Conservation (phyloP, 2,797 vertebrate species). For the Epinephelus malabaricus region DNA sequence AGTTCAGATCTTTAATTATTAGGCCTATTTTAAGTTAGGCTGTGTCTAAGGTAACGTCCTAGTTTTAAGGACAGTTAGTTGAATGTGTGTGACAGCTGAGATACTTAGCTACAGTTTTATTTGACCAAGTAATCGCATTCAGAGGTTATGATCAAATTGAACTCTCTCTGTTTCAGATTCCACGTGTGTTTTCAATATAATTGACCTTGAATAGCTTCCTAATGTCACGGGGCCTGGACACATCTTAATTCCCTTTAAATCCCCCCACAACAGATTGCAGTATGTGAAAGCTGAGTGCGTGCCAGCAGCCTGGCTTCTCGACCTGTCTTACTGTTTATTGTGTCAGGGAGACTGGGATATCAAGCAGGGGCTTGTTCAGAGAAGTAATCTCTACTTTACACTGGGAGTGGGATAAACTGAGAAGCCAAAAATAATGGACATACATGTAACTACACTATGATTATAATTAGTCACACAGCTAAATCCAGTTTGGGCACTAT, state of each 20-base stretch:
- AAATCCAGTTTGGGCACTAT: conserved; percentile 9
- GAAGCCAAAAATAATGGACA: background rate
- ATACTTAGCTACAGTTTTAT: background rate
- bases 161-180: conserved; percentile 15
- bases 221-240: conserved; percentile 65
- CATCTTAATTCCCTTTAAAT: conserved; percentile 80
- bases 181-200: conserved; percentile 46
- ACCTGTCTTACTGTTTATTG: conserved; percentile 21
- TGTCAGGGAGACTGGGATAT: conserved; percentile 8
- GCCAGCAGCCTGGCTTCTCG: conserved; percentile 28
- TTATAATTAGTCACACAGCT: background rate
- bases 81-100: background rate
- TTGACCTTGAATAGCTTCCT: conserved; percentile 74
- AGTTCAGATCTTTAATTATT: background rate
- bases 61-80: too few species aligned
- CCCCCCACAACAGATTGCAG: conserved; percentile 73
- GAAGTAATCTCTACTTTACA: background rate
- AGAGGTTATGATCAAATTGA: background rate
- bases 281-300: conserved; percentile 61
- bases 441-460: background rate
- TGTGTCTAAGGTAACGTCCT: too few species aligned
- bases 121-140: background rate
- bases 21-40: background rate
- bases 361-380: conserved; percentile 18
- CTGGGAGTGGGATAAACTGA: background rate